phyloP scores from a whole-genome alignment of 2,888 invertebrate species.

The Lycaena phlaeas region DNA sequence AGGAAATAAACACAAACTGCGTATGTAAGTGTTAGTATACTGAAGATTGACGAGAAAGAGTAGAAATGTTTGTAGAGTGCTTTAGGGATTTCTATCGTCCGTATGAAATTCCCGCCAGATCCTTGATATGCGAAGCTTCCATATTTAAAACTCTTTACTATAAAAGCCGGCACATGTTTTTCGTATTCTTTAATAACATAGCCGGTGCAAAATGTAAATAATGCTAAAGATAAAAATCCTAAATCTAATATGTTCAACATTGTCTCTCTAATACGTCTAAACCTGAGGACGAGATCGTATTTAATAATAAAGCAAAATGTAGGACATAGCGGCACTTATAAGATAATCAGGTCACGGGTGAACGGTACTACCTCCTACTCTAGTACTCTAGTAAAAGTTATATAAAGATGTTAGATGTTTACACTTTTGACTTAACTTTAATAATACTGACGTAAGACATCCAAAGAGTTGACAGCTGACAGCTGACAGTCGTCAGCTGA shows the following conservation, averaged over 20 bases:
- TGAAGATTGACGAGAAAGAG: constrained; percentile 75
- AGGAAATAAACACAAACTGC: constrained; percentile 64
- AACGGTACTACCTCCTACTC: too few species aligned
- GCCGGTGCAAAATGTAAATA: constrained; percentile 68
- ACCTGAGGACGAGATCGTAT: background rate
- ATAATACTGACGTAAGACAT: too few species aligned
- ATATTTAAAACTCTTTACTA: constrained; percentile 79
- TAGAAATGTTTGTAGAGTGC: constrained; percentile 88
- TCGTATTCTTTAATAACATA: constrained; percentile 77
- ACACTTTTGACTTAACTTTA: too few species aligned
- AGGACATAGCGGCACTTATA: constrained; percentile 18
- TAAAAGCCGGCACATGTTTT: constrained; percentile 75
- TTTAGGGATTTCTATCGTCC: constrained; percentile 80
- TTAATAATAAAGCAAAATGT: constrained; percentile 8
- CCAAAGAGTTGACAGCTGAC: too few species aligned
- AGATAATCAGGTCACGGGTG: too few species aligned
- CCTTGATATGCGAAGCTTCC: constrained; percentile 80
- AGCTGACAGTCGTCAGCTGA: too few species aligned
- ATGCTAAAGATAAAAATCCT: constrained; percentile 52
- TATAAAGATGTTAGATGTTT: too few species aligned
- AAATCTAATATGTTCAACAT: constrained; percentile 60
- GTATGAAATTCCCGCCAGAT: constrained; percentile 50
- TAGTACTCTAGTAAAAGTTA: too few species aligned
- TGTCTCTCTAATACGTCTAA: constrained; percentile 1
- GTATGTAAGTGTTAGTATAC: constrained; percentile 59